A percentile compares a stretch with the other conserved stretches of the same genome.
Conservation (phyloP, 2,888 invertebrate genomes). For the Cerastis rubricosa region DNA sequence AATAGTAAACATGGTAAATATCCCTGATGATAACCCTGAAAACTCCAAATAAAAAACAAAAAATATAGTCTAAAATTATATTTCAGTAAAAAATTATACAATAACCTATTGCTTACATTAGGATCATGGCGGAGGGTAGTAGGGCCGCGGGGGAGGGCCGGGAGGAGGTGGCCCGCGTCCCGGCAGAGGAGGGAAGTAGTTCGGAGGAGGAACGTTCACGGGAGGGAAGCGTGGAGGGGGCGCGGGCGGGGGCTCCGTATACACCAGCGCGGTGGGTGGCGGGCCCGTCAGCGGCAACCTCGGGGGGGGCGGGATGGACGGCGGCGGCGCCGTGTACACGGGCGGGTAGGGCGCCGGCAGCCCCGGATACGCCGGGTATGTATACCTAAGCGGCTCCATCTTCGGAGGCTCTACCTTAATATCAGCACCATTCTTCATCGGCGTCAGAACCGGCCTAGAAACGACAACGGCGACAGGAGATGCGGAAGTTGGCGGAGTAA, state of each 20-base stretch:
- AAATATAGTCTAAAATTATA: slow-evolving; percentile 78
- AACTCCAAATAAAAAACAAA: slow-evolving; percentile 57
- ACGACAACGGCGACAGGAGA: slow-evolving; percentile 84
- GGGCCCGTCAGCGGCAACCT: slow-evolving; percentile 75
- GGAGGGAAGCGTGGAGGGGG: slow-evolving; percentile 77
- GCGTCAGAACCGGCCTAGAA: slow-evolving; percentile 77
- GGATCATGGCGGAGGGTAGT: slow-evolving; percentile 86
- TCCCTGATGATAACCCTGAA: no score
- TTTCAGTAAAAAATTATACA: slow-evolving; percentile 85
- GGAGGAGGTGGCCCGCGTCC: slow-evolving; percentile 78
- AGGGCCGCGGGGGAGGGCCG: slow-evolving; percentile 81
- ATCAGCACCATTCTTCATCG: slow-evolving; percentile 86
- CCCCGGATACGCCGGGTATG: slow-evolving; percentile 79
- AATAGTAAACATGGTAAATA: no score
- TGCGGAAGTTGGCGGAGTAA: slow-evolving; percentile 88
- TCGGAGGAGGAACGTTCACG: slow-evolving; percentile 85
- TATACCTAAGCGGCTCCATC: slow-evolving; percentile 80
- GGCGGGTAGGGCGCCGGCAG: slow-evolving; percentile 84
- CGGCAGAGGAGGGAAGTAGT: slow-evolving; percentile 80
- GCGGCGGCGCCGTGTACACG: slow-evolving; percentile 85
- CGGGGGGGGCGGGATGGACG: slow-evolving; percentile 75
- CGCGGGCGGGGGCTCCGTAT: slow-evolving; percentile 86
- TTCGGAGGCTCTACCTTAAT: slow-evolving; percentile 80
- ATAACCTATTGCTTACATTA: slow-evolving; percentile 71
- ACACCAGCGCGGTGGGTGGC: slow-evolving; percentile 80